Evolutionary conservation across 2,888 invertebrate species (phyloP).

Genomic region (Andrena hattorfiana): DNA sequence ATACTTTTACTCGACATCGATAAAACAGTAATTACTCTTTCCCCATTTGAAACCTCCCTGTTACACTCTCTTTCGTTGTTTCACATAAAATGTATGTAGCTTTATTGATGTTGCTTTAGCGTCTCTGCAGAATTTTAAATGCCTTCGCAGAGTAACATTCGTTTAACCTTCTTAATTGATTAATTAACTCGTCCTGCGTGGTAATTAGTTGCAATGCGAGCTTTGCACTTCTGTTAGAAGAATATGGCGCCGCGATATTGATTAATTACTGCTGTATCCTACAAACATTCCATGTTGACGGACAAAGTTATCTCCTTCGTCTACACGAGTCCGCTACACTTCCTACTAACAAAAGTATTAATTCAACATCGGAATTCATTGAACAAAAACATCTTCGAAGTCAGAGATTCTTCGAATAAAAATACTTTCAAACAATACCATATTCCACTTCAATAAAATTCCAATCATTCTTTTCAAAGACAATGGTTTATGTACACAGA

Average conservation of each 20-base stretch:
- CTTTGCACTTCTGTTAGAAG: slow-evolving; percentile 9
- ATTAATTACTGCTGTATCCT: background rate
- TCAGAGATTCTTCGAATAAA: too few relatives aligned
- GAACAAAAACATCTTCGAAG: too few relatives aligned
- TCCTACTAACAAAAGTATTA: too few relatives aligned
- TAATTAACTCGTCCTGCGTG: slow-evolving; percentile 39
- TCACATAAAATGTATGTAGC: slow-evolving; percentile 2
- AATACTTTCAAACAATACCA: too few relatives aligned
- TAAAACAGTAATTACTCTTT: background rate
- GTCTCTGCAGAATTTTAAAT: slow-evolving; percentile 18
- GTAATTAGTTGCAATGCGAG: slow-evolving; percentile 35
- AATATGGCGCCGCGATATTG: background rate
- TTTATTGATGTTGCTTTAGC: slow-evolving; percentile 6
- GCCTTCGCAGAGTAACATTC: slow-evolving; percentile 30
- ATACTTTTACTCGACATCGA: too few relatives aligned
- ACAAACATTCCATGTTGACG: background rate
- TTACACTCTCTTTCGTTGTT: background rate
- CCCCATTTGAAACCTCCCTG: background rate
- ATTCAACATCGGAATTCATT: too few relatives aligned
- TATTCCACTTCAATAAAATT: background rate
- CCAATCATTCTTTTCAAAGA: background rate
- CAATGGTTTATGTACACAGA: background rate
- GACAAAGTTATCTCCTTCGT: too few relatives aligned
- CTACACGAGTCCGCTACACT: too few relatives aligned
- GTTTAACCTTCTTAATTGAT: slow-evolving; percentile 55